Percentiles rank a stretch among this genome's conserved stretches.
Conservation (phyloP, 2,113 vertebrate species). For the Psilopogon haemacephalus region DNA sequence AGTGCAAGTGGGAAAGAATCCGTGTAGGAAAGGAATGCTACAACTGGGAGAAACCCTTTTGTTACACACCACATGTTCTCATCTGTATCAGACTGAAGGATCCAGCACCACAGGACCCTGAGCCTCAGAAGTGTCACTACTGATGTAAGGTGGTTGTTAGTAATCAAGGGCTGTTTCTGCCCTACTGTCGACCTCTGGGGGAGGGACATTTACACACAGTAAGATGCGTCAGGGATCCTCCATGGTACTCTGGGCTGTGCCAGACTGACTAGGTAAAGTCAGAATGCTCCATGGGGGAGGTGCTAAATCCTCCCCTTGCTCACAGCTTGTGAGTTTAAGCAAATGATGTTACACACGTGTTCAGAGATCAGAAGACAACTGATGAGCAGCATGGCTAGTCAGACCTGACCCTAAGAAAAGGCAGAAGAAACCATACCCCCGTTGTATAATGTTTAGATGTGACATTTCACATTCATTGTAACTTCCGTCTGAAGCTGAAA, state of each 20-base stretch:
- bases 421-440: neutral
- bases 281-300: accelerated
- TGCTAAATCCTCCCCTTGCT: neutral
- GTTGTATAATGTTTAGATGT: neutral
- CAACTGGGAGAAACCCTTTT: neutral
- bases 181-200: neutral
- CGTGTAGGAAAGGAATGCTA: neutral
- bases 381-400: neutral
- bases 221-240: neutral
- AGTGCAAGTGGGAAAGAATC: neutral
- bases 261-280: accelerated
- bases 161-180: neutral
- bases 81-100: neutral
- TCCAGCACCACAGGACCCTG: neutral
- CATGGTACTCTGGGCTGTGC: neutral
- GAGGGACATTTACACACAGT: neutral
- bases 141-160: neutral
- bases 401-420: neutral
- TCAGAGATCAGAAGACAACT: neutral
- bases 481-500: neutral
- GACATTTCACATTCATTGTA: neutral
- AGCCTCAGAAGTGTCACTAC: neutral
- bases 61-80: neutral
- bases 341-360: neutral
- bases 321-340: neutral